Base-by-base conservation (phyloP, 1,140 invertebrate species). In the Achroia grisella region DNA sequence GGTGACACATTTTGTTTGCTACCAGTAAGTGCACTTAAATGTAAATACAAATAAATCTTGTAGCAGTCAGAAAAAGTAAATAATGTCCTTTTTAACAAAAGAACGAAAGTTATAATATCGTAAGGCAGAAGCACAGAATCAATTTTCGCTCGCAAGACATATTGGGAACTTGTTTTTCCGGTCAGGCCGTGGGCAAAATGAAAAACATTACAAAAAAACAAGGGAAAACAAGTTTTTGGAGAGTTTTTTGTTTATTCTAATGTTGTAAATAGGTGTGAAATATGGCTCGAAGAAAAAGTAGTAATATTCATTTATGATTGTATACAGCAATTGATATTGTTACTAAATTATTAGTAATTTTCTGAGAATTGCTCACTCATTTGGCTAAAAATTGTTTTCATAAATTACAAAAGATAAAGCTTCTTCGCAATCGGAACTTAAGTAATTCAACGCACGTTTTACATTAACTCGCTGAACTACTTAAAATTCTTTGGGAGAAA, bases 11-110 rank as follows among this genome's bases (percentile, higher is more conserved):
- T 48, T 34, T 42, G 47, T 35, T 31, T 23, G 33, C 40, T 45
- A 47, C 46, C 51, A 59, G 52, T 41, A 50, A 44, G 57, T 62
- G 59, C 53, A 67, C 42, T 58, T 48, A 44, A 53, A 37, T 61
- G 64, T 55, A 71, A 67, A 72, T 47, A 63, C 41, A 12, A n/a
- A 68, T 71, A 68, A 66, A 73, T 71, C 55, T 56, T 51, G 29
- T 27, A 12, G 17, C 10, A 15, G 12, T 36, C 34, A 15, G 17
- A 8, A 37, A 17, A 37, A 12, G 13, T 15, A 11, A 37, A 15
- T 13, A 10, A 14, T 37, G 12, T 15, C 17, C 2, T 37, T 37
- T 37, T 37, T 37, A 15, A 37, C 12, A 10, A 31, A 31, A 10
- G 8, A 37, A 4, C 44, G 30, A 58, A 62, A 65, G 45, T 62